Evolutionary conservation across 1,140 invertebrate species (phyloP), one percentile per base, ranked within the genome.

Genomic region (Agrilus planipennis): DNA sequence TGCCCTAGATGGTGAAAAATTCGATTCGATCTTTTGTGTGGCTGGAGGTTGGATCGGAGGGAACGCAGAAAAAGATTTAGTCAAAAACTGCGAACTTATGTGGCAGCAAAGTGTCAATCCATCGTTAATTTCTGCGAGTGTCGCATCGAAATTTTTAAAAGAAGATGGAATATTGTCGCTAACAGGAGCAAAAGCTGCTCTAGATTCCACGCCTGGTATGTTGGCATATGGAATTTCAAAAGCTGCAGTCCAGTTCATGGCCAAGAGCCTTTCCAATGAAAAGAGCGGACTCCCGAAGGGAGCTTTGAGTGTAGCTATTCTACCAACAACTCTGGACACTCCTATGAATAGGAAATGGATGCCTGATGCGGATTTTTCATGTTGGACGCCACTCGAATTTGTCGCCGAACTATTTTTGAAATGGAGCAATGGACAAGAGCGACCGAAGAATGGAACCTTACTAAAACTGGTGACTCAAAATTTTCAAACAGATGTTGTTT

Each of bases 41-140:
- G 32, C 32, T 5, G 32, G 32, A 5, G 32, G 32, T 5, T 34
- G 32, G 32, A 18, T 12, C 32, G 32, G 10, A 18, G 17, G 29
- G 2, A 34, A 34, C 20, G 9, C 32, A 4, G 5, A 7, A 18
- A 34, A 34, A 6, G 32, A 12, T 20, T 4, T 34, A 18, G 15
- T 12, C 16, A 34, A 14, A 14, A 32, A 16, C 15, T 6, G 7
- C 6, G 30, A 32, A 6, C 30, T 32, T 32, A 32, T 32, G 30
- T 32, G 30, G 30, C 30, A 14, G 30, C 6, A 32, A 32, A 32
- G 14, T 14, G 30, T 32, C 6, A 9, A 14, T 7, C 7, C 10
- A 7, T 32, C 30, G 15, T 7, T 32, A 9, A 16, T 32, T n/a
- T 6, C 30, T 9, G 30, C 30, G 30, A 32, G 30, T 32, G 14